Base-by-base conservation (phyloP, 2,113 vertebrate species). In the Mionectes macconnelli region DNA sequence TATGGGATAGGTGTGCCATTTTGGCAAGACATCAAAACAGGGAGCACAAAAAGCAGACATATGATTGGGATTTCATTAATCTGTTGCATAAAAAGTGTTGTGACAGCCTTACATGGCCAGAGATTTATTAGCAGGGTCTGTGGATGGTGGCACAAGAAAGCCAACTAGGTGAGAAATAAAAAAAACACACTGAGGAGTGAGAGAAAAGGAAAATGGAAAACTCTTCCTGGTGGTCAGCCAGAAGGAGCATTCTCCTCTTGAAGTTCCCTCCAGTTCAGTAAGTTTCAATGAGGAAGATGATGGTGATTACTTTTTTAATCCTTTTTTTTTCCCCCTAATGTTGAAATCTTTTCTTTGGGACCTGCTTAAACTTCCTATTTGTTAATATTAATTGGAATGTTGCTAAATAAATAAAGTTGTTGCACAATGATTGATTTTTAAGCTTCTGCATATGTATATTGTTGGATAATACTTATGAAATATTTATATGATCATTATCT, bases 241-340 rank as follows among this genome's bases (percentile, higher is more conserved):
- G 45, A 66, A 67, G 59, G 8, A 28, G 6, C n/a, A 39, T 55
- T 70, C 35, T 70, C 8, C 24, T 64, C 22, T 50, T 47, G 16
- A 69, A 5, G 8, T 3, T 84, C 7, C 18, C 27, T 66, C 10
- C 4, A 63, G 18, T 13, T 15, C 11, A 63, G 23, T 40, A 70
- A 5, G 1, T 45, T 17, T 14, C 3, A 2, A 30, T 45, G 20
- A 50, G 13, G 35, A 81, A 60, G 49, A 50, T 19, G 6, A 47
- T 27, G 44, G 69, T 9, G 4, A 62, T 44, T 15, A 16, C 13
- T 23, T 69, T 40, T 82, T 47, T 5, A n/a, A n/a, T 14, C 4
- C 18, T 44, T 28, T 10, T 2, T 13, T 31, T n/a, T 22, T 6
- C 0, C 13, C 3, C 4, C 5, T 24, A 37, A 2, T 9, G 5